Evolutionary conservation across 2,113 vertebrate species (phyloP), one percentile per base, ranked within the genome.

Genomic region (Machaerirhynchus nigripectus): DNA sequence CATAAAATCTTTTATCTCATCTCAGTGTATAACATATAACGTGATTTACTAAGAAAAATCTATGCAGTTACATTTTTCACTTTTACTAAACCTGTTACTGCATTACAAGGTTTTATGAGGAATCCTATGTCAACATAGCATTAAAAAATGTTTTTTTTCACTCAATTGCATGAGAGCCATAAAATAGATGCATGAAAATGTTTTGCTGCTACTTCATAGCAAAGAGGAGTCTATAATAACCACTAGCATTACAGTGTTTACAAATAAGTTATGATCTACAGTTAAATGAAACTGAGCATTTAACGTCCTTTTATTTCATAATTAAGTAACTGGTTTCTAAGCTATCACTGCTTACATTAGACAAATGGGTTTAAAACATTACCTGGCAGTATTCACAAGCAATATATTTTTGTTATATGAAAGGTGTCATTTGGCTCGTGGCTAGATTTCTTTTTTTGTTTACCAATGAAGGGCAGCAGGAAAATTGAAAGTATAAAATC

Each of bases 151-250:
- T 1, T 1, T 2, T 50, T 86, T 60, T 92, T 59, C 56, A 73
- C 17, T 69, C 85, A 86, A 9, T 77, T 61, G 37, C 26, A 59
- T 84, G 35, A 86, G 15, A 78, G 50, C 19, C 82, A 56, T 88
- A 33, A 96, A 97, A 92, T 55, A 94, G 75, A 95, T 90, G 16
- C 22, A 90, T 86, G 28, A 76, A 93, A 73, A 88, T 71, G 1
- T 53, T 83, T 85, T 64, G 31, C 11, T 2, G 1, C 46, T 82
- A 64, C 31, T 74, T 93, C 63, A 49, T 7, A 80, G 6, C 14
- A 87, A 71, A 76, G n/a, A 52, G 33, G 55, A 71, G 2, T 47
- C 21, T 42, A 23, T 24, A 92, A 68, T 63, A 79, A 35, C 9
- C 5, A 0, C 6, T 44, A 53, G 5, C 6, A 39, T 57, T 77